Evolutionary conservation across 2,888 invertebrate species (phyloP).

Genomic region (Steinernema scapterisci): DNA sequence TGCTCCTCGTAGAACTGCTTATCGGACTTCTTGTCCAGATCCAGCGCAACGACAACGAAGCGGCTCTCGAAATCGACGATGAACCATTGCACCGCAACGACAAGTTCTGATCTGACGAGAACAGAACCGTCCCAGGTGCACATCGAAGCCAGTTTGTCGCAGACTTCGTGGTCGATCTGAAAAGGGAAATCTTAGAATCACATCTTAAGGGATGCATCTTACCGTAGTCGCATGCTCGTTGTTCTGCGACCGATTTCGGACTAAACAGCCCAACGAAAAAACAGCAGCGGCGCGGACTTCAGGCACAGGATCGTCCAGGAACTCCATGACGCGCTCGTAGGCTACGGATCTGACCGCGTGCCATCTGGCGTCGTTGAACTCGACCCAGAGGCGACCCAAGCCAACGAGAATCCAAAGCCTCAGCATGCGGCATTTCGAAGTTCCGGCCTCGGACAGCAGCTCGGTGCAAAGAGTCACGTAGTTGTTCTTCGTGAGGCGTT

Average conservation of each 20-base stretch:
- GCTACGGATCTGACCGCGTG: slow-evolving; percentile 91
- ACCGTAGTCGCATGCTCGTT: slow-evolving; percentile 66
- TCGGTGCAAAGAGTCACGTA: slow-evolving; percentile 89
- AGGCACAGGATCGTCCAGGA: slow-evolving; percentile 77
- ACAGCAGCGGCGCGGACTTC: slow-evolving; percentile 92
- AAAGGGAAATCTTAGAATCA: not conserved
- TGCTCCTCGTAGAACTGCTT: slow-evolving; percentile 15
- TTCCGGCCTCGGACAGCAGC: slow-evolving; percentile 77
- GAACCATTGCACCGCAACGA: slow-evolving; percentile 76
- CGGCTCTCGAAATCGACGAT: slow-evolving; percentile 78
- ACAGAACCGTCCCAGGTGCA: slow-evolving; percentile 82
- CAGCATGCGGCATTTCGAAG: slow-evolving; percentile 70
- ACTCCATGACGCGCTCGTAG: slow-evolving; percentile 80
- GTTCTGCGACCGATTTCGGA: slow-evolving; percentile 59
- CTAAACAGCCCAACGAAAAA: slow-evolving; percentile 80
- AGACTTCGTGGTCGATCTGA: slow-evolving; percentile 77
- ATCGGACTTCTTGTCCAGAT: slow-evolving; percentile 44
- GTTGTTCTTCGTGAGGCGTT: slow-evolving; percentile 80
- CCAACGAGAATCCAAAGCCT: slow-evolving; percentile 85
- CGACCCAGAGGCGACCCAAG: slow-evolving; percentile 86
- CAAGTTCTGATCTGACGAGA: slow-evolving; percentile 77
- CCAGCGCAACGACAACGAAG: slow-evolving; percentile 71
- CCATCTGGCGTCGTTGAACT: slow-evolving; percentile 82
- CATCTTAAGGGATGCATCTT: not conserved
- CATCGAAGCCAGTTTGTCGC: slow-evolving; percentile 82